Base-by-base conservation (phyloP, 2,113 vertebrate species). In the Grammomys surdaster region DNA sequence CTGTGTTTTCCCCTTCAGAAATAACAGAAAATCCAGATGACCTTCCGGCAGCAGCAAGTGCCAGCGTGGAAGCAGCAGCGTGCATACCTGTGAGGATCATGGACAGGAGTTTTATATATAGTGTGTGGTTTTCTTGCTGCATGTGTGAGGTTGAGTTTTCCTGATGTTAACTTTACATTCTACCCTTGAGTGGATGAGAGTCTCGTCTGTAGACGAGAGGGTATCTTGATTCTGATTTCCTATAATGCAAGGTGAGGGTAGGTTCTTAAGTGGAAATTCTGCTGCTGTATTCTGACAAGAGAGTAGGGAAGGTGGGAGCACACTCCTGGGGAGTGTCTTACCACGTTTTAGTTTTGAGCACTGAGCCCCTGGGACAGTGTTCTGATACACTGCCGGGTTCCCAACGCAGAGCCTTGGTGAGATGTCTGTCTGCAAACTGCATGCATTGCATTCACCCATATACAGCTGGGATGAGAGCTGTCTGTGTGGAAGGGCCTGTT, bases 81-180 rank as follows among this genome's bases (percentile, higher is more conserved):
- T 51, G 65, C 2, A 7, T 51, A 72, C 69, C 73, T 19, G 7
- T 20, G 5, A 8, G 56, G 69, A 60, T 65, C 60, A 31, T 89
- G 48, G 19, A 24, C n/a, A 46, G 60, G 82, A 60, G 75, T 90
- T 93, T 94, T 58, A 70, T 46, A 90, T 54, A 70, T 40, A 90
- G 91, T 60, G 46, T 96, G 94, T 70, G 33, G 75, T 82, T 96
- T 93, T 82, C 84, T 56, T 40, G 89, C 48, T 96, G 73, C 43
- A 31, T 0, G 0, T 60, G 28, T 84, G 69, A 82, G 65, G 78
- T 58, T 88, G 78, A 84, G 65, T 90, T 80, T 96, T 95, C 67
- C 46, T 93, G 28, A 87, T 91, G 90, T 93, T 93, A 93, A 93
- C 72, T 72, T 54, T 56, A 12, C 69, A 17, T 76, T 92, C 63